Percentiles rank a stretch among this genome's conserved stretches.
Evolutionary conservation across 1,140 invertebrate species (phyloP).

Genomic region (Onthophagus taurus): DNA sequence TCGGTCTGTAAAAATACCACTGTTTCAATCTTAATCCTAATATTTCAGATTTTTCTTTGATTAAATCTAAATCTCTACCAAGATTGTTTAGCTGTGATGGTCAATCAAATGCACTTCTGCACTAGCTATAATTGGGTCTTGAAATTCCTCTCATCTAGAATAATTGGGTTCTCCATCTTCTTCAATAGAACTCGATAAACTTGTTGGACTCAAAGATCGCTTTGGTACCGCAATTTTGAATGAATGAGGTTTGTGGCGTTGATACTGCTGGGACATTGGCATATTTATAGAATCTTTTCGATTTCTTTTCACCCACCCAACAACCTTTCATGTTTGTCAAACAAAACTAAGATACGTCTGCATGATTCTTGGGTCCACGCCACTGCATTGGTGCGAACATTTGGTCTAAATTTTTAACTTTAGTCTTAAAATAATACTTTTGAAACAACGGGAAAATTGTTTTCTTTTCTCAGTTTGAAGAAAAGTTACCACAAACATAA

Average conservation of each 20-base stretch:
- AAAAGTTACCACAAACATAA: too few relatives aligned
- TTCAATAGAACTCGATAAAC: conserved; percentile 4
- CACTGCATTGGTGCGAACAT: too few relatives aligned
- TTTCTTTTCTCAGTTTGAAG: too few relatives aligned
- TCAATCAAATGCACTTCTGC: not conserved
- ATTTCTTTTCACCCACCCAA: too few relatives aligned
- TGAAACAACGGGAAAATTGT: too few relatives aligned
- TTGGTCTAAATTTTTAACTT: too few relatives aligned
- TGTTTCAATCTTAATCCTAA: conserved; percentile 6
- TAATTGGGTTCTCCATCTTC: not conserved
- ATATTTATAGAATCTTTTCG: too few relatives aligned
- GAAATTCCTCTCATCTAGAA: conserved; percentile 2
- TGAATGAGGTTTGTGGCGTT: not conserved
- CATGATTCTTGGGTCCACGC: too few relatives aligned
- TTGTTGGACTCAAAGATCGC: conserved; percentile 1
- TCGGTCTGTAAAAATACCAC: conserved; percentile 1
- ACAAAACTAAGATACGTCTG: too few relatives aligned
- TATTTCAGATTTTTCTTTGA: conserved; percentile 10
- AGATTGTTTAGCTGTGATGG: not conserved
- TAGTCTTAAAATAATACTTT: too few relatives aligned
- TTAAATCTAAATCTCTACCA: conserved; percentile 5
- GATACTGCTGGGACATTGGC: conserved; percentile 1
- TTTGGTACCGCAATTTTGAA: too few relatives aligned
- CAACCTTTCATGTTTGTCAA: too few relatives aligned
- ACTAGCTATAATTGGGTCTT: not conserved